Base-by-base conservation (phyloP, 2,888 invertebrate genomes). In the Folsomia candida region DNA sequence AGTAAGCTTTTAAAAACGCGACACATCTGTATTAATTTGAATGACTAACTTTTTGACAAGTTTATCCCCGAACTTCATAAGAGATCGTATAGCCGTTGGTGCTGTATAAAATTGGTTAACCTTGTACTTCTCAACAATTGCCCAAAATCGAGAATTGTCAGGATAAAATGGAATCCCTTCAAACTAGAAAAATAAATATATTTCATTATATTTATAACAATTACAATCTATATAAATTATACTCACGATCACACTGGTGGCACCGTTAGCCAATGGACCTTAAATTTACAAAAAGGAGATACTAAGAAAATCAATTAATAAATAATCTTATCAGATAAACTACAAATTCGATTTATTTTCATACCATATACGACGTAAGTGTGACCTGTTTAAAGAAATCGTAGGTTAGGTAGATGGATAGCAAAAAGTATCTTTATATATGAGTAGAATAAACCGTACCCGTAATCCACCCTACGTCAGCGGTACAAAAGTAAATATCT, bases 161-260 rank as follows among this genome's bases (percentile, higher is more conserved):
- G 99, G 99, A 83, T 92, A 92, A 83, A 96, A 96, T 0, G 99
- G 99, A 0, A 94, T 93, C 4, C 99, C 99, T 85, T 99, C 98
- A 83, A 94, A 95, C 93, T 94, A 83, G 24, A 84, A n/a, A 66
- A 68, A 20, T 37, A 59, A 54, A 37, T 51, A 51, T 51, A 6
- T 47, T 57, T 29, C 2, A 28, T 37, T 4, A 61, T 47, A 28
- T 51, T 62, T n/a, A 25, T 18, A 26, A n/a, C 18, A 65, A 26
- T 20, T 6, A 20, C 25, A 62, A n/a, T 11, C 6, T 62, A 69
- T 79, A 80, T 72, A 9, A 47, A 47, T 47, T 9, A 9, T 11
- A 82, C 88, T 88, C 84, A 97, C 97, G 86, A 99, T 88, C 66
- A 99, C 91, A 57, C 94, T 93, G 9, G 97, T 97, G 22, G 97